Evolutionary conservation across 2,113 vertebrate species (phyloP), one percentile per base, ranked within the genome.

Genomic region (Capreolus pygargus): DNA sequence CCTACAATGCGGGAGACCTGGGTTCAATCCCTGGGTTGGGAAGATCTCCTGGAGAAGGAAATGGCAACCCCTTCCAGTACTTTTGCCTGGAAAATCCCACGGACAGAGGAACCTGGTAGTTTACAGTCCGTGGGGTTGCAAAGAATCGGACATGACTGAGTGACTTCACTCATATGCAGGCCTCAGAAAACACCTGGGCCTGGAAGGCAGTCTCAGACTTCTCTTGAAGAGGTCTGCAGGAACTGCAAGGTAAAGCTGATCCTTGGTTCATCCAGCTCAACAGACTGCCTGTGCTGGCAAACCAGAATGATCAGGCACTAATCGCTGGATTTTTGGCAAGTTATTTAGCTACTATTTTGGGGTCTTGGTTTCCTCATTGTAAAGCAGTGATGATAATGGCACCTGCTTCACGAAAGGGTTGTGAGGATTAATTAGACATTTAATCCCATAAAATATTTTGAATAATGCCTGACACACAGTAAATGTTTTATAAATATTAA

Each of bases 401-500:
- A 81, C 81, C 45, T 55, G 94, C 16, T 61, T 91, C 43, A 55
- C 2, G 8, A 88, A 96, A 89, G 10, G 13, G 12, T 14, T 86
- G 33, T 43, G 45, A 92, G 14, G 45, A 85, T 86, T 84, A 76
- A 81, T 33, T 14, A 25, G 19, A 85, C 84, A 95, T 60, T 97
- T 79, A 82, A 86, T 92, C 57, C 36, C 36, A 86, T 16, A 86
- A 96, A 93, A 45, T 76, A 93, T 10, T 96, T 45, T 97, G 39
- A 95, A 36, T 82, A 39, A 15, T 84, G 28, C 47, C 84, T 92
- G 64, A 95, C 23, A 76, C 25, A 45, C 3, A 90, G 30, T 17
- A 84, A 87, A 47, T 57, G 15, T 81, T 95, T 88, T 45, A 67
- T 84, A 92, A 93, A 92, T 85, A 85, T 33, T 86, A 89, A 76